Percentiles rank a stretch among this genome's conserved stretches.
These are phyloP conservation scores for Chloroceryle aenea DNA, from an alignment of 2,113 vertebrate species.

Conservation along the genomic window DNA sequence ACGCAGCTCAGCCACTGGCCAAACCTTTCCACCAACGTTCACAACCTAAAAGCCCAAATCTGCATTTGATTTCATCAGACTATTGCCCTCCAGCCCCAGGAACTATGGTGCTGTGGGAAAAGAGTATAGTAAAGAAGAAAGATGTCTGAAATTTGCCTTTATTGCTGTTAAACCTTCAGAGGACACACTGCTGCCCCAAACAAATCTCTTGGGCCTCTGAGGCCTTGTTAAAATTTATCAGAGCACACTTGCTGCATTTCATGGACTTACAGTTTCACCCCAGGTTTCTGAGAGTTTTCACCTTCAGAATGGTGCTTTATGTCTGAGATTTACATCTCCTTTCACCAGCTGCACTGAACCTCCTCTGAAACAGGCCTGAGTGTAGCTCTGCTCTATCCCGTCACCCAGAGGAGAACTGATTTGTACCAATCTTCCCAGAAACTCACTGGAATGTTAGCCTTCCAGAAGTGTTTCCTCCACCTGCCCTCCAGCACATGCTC, in stretches of 20 bases:
- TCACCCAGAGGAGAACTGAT: not conserved
- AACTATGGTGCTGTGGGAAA: accelerated
- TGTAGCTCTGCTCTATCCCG: accelerated
- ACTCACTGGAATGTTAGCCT: not conserved
- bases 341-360: not conserved
- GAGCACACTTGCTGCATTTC: not conserved
- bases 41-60: not conserved
- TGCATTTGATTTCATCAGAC: not conserved
- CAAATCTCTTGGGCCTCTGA: not conserved
- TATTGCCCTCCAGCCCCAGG: not conserved
- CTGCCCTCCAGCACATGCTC: not conserved
- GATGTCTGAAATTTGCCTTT: not conserved
- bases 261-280: not conserved
- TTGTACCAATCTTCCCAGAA: not conserved
- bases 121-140: not conserved
- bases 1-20: not conserved
- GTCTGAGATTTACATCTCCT: not conserved
- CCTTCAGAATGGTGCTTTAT: not conserved
- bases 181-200: not conserved
- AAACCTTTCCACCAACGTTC: not conserved
- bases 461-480: accelerated
- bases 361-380: not conserved
- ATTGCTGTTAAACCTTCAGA: not conserved
- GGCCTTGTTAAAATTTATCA: not conserved
- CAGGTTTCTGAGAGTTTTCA: not conserved